Evolutionary conservation across 2,888 invertebrate species (phyloP).

Genomic region (Hypolimnas misippus): DNA sequence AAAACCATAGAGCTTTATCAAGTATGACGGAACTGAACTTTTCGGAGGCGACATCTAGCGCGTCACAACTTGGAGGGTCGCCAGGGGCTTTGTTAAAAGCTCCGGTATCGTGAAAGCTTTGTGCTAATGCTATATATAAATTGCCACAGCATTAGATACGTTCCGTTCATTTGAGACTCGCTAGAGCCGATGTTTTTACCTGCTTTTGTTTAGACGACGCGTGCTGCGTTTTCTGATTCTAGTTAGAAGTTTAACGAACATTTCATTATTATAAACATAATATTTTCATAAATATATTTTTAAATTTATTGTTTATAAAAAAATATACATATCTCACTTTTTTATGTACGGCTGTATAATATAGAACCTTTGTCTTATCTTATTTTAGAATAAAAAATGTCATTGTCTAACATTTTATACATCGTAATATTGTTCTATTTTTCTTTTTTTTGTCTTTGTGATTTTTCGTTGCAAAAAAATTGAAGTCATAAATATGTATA

Average conservation of each 20-base stretch:
- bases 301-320: neutral
- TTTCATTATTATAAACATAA: neutral
- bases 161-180: slow-evolving; percentile 18
- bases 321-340: neutral
- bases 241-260: neutral
- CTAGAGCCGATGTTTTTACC: slow-evolving; percentile 21
- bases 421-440: too few relatives aligned
- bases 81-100: slow-evolving; percentile 73
- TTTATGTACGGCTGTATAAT: neutral
- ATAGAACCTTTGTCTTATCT: neutral
- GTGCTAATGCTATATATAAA: slow-evolving; percentile 52
- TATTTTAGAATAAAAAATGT: too few relatives aligned
- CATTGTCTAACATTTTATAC: too few relatives aligned
- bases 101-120: slow-evolving; percentile 62
- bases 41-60: slow-evolving; percentile 61
- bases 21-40: slow-evolving; percentile 36
- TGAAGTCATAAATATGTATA: too few relatives aligned
- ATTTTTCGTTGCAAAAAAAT: neutral
- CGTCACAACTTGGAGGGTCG: slow-evolving; percentile 59
- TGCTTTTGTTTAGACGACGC: slow-evolving; percentile 9
- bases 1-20: slow-evolving; percentile 17
- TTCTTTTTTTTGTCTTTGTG: neutral
- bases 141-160: slow-evolving; percentile 43
- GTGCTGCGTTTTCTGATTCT: neutral
- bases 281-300: neutral